A percentile compares a stretch with the other conserved stretches of the same genome.
phyloP scores from a whole-genome alignment of 2,888 invertebrate species.

The Heliconius charithonia region DNA sequence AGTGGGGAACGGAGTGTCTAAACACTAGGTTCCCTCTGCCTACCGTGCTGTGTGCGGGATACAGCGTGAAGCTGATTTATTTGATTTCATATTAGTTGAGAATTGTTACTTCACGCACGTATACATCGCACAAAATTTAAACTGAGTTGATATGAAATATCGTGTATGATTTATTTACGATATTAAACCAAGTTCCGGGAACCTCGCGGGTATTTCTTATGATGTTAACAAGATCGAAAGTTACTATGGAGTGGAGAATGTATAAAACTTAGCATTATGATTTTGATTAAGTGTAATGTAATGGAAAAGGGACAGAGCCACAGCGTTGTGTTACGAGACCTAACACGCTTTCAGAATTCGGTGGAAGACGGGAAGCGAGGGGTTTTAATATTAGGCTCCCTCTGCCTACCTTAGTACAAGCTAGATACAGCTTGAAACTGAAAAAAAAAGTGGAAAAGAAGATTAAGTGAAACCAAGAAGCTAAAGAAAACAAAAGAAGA shows the following conservation, averaged over 20 bases:
- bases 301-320: too few species aligned
- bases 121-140: background rate
- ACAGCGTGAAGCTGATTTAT: too few species aligned
- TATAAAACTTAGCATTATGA: background rate
- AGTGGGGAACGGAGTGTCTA: too few species aligned
- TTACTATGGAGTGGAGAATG: background rate
- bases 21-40: too few species aligned
- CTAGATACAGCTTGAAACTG: background rate
- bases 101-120: background rate
- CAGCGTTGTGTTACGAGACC: background rate
- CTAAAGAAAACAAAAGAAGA: too few species aligned
- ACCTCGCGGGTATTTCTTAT: background rate
- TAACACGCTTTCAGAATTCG: background rate
- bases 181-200: background rate
- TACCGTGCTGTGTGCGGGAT: too few species aligned
- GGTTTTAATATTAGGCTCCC: background rate
- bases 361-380: background rate
- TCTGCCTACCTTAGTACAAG: background rate
- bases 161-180: background rate
- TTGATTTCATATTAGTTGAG: background rate
- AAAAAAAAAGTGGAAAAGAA: too few species aligned
- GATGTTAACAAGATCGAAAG: constrained; percentile 6
- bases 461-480: too few species aligned
- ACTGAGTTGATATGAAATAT: background rate
- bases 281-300: too few species aligned